Evolutionary conservation across 2,888 invertebrate species (phyloP).

Genomic region (Sinodicranocentrus sp.): DNA sequence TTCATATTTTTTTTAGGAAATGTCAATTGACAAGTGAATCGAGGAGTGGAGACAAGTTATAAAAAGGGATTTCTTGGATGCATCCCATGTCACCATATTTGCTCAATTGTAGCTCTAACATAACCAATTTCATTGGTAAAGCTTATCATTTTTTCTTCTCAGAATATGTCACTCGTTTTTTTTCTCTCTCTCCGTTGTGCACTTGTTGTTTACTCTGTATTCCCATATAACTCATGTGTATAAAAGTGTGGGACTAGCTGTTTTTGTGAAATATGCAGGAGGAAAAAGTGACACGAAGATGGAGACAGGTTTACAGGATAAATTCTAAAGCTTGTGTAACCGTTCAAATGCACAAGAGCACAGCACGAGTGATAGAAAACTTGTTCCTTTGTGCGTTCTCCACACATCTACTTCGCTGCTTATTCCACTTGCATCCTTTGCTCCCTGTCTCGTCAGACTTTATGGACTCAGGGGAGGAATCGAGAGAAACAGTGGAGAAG

Average conservation of each 20-base stretch:
- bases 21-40: conserved; percentile 49
- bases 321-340: too few relatives aligned
- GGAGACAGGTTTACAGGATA: neutral
- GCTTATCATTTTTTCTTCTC: conserved; percentile 13
- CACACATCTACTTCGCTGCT: neutral
- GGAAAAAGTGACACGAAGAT: conserved; percentile 39
- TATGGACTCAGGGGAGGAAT: conserved; percentile 63
- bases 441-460: conserved; percentile 20
- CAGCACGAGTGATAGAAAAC: conserved; percentile 59
- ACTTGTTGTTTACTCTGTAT: neutral
- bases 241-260: neutral
- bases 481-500: conserved; percentile 44
- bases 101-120: conserved; percentile 39
- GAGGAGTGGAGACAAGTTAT: conserved; percentile 34
- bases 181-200: conserved; percentile 13
- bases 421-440: neutral
- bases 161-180: conserved; percentile 1
- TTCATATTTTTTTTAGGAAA: conserved; percentile 34
- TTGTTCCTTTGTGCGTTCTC: conserved; percentile 39
- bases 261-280: conserved; percentile 38
- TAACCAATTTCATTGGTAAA: conserved; percentile 60
- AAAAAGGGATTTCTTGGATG: neutral
- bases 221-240: conserved; percentile 8
- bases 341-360: neutral
- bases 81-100: conserved; percentile 37